Conservation (phyloP, 2,797 vertebrate species). For the Anabacerthia variegaticeps region DNA sequence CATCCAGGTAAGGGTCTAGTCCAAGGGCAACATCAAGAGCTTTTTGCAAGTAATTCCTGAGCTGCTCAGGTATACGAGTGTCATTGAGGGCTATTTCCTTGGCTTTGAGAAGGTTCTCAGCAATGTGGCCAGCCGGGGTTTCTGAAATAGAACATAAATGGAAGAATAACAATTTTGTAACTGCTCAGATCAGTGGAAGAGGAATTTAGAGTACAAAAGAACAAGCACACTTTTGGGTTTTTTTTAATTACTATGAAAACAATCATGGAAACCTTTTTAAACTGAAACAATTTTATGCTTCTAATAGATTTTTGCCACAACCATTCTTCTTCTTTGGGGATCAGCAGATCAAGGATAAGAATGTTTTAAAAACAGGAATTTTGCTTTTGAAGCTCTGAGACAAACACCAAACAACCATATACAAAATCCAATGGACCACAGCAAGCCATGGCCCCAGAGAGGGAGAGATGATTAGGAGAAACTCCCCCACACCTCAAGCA, state of each 20-base stretch:
- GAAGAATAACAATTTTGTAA: neutral
- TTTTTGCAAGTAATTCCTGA: constrained; percentile 73
- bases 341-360: neutral
- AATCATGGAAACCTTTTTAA: neutral
- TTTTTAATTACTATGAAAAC: neutral
- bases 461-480: rapidly evolving
- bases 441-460: rapidly evolving
- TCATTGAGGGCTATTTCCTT: constrained; percentile 67
- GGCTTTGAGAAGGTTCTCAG: constrained; percentile 79
- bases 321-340: neutral
- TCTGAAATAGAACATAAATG: constrained; percentile 70
- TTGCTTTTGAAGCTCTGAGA: neutral
- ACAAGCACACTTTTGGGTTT: neutral
- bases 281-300: neutral
- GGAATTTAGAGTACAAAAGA: neutral
- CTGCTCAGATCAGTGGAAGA: neutral
- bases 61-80: constrained; percentile 70
- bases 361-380: neutral
- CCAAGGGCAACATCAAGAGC: constrained; percentile 78
- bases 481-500: neutral
- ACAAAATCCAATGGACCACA: neutral
- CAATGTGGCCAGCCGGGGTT: constrained; percentile 75
- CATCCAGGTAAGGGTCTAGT: constrained; percentile 70
- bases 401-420: neutral
- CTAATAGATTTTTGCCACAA: neutral